Evolutionary conservation across 2,888 invertebrate species (phyloP), one percentile per base, ranked within the genome.

Genomic region (Smittia sp.): DNA sequence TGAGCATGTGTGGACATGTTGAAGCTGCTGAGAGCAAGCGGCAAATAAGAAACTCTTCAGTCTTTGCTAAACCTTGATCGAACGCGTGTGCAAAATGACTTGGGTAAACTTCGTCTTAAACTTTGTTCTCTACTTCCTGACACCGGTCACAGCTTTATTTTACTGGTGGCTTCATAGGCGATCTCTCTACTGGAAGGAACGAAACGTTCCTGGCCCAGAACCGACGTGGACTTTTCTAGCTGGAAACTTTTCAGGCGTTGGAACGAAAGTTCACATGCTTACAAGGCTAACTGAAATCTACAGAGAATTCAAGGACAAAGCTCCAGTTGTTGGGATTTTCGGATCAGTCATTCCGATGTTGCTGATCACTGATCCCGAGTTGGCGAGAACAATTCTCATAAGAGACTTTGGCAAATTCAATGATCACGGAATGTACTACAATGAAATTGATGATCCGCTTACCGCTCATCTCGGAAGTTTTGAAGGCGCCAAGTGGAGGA

Each of bases 401-500:
- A 80, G 78, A 66, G 83, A 83, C 74, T 83, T 83, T 74, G 65
- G 75, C 0, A 77, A 80, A 63, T 84, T 83, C 74, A 76, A 78
- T 4, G 80, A 81, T 75, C 80, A 81, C 2, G 80, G 80, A 1
- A n/a, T 68, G 1, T 75, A 80, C 20, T 79, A 75, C 15, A 75
- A 77, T 6, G 18, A 32, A 66, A 25, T 25, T 25, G 78, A 78
- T 20, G 82, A 82, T 76, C 82, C 83, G 0, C 41, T 83, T 1
- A 76, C 79, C 0, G 80, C 67, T 4, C 67, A 68, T 41, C 41
- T 46, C 15, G 46, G 6, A 6, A 46, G n/a, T 11, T 46, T 85
- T 62, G 83, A 84, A 67, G 87, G 86, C 0, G 77, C 79, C 1
- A 79, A 81, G 66, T 85, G 85, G 85, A 83, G 81, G 63, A 78